Base-by-base conservation (phyloP, 2,888 invertebrate species). In the Limnephilus auricula region DNA sequence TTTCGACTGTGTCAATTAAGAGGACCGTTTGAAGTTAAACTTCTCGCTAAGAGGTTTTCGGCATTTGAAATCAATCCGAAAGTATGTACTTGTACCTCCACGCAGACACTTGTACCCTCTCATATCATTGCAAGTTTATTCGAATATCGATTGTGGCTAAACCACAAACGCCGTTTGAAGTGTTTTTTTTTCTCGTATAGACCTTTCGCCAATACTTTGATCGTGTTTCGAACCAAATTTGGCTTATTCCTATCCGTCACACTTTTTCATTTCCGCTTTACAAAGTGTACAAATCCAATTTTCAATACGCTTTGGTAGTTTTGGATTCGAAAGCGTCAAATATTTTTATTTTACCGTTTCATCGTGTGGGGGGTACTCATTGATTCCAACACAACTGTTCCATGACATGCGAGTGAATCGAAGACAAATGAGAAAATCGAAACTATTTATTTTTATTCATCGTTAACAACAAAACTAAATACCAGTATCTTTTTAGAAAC, bases 221-320 rank as follows among this genome's bases (percentile, higher is more conserved):
- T 65, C 65, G 65, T 65, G 65, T 65, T 65, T 65, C 65, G 65
- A 25, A 65, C 65, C 65, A 65, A 65, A 65, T 65, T 65, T 65
- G n/a, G 65, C 65, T 65, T 65, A 65, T 65, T 65, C n/a, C 65
- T 25, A 65, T 65, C 65, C 9, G 65, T 65, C 65, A n/a, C 25
- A 25, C 65, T 25, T 65, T 65, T 65, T 65, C n/a, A 65, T 65
- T 25, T 65, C 25, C 65, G 6, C n/a, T 65, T 65, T 65, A 25
- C 65, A 65, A 65, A 65, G n/a, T 65, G 65, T 65, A 65, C 65
- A 65, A 65, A 65, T 65, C 65, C 65, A 65, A 65, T 65, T 65
- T 65, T n/a, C 65, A 65, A 65, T 65, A n/a, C 65, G 65, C 65
- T 65, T 65, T 65, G 25, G 25, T 65, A 65, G 65, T 65, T 65